phyloP scores from a whole-genome alignment of 2,113 vertebrate genomes.

The Rhinolophus ferrumequinum region DNA sequence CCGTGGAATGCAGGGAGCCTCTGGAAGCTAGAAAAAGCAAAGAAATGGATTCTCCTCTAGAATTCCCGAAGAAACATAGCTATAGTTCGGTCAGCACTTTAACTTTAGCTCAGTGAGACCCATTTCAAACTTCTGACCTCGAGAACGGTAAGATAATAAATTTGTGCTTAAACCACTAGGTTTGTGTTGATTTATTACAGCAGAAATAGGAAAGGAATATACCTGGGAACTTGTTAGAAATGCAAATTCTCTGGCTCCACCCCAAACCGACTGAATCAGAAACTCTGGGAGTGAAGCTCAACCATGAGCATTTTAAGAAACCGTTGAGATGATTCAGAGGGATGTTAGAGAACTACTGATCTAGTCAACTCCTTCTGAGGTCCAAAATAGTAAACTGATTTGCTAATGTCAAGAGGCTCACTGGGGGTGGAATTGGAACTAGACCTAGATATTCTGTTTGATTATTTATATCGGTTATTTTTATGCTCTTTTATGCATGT shows the following conservation, averaged over 20 bases:
- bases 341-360: background rate
- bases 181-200: background rate
- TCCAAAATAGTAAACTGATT: background rate
- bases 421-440: background rate
- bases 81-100: background rate
- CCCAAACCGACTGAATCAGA: background rate
- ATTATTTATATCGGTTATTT: background rate
- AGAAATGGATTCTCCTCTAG: background rate
- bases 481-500: background rate
- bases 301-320: background rate
- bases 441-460: background rate
- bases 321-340: background rate
- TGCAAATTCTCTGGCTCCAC: background rate
- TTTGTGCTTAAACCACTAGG: background rate
- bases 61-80: background rate
- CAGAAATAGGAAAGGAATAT: background rate
- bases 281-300: background rate
- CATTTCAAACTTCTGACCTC: background rate
- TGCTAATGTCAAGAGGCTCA: background rate
- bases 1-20: background rate
- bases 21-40: background rate
- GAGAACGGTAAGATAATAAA: background rate
- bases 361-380: background rate
- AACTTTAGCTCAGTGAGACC: background rate
- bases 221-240: background rate